Evolutionary conservation across 2,113 vertebrate species (phyloP), one percentile per base, ranked within the genome.

Genomic region (Anthoscopus minutus): DNA sequence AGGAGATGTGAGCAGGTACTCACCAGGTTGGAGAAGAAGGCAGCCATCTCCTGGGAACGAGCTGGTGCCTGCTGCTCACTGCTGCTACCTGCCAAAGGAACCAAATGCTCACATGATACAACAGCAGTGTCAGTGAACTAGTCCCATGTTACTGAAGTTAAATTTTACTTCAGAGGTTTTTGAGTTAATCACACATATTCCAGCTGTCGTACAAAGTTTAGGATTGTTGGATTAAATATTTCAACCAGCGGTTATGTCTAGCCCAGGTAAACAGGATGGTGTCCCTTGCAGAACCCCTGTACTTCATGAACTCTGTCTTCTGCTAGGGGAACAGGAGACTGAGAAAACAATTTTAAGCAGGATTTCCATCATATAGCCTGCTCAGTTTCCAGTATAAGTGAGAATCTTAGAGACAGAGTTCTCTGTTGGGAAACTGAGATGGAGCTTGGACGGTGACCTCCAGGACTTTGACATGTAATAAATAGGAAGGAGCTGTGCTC

Each of bases 151-250:
- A 94, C 11, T 44, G 11, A 84, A 84, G 96, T 97, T 97, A 97
- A 97, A 96, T 67, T 97, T 97, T 96, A 95, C 88, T 96, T 86
- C 24, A 53, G 66, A 57, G 51, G 88, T 21, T 93, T 97, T 94
- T 57, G 76, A 84, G 85, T 96, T 96, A 94, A 88, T 95, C 66
- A 24, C 74, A 74, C 25, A 3, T 71, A 81, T 96, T 94, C 93
- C 85, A 91, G 53, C 73, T 62, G 77, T 92, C 16, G 92, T 95
- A 93, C 96, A 97, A 96, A 96, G 96, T 96, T 96, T 91, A 93
- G 58, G 93, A 82, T 67, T 74, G 72, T 44, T 93, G 92, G 96
- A 95, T 96, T 97, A 97, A 97, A 96, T 96, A 96, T 94, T 96
- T 96, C 94, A 97, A 93, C 96, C 84, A 91, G 10, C 0, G 25